phyloP scores from a whole-genome alignment of 2,797 vertebrate genomes.

The Cynopterus sphinx region DNA sequence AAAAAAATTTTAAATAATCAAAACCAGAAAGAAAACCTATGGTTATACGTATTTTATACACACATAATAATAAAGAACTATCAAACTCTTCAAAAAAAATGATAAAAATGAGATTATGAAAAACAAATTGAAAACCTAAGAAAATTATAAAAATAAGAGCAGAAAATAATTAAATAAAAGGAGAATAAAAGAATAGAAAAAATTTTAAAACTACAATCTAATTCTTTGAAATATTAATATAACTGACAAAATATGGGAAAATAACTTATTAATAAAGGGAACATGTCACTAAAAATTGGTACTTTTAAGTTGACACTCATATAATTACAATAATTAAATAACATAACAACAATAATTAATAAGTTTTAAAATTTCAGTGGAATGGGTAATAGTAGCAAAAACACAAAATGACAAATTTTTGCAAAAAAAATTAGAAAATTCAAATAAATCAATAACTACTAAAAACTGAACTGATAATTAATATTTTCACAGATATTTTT shows the following conservation, averaged over 20 bases:
- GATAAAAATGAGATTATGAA: not conserved
- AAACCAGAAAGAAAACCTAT: not conserved
- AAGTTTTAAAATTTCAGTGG: not conserved
- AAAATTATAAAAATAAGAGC: not conserved
- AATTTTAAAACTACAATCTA: not conserved
- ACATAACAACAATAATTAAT: not conserved
- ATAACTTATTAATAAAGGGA: not conserved
- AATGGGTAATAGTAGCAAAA: not conserved
- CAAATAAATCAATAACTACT: not conserved
- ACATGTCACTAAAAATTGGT: not conserved
- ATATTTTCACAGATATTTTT: not conserved
- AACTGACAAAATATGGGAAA: not conserved
- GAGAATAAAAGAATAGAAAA: not conserved
- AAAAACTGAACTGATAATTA: not conserved
- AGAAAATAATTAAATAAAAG: not conserved
- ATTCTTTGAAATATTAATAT: not conserved
- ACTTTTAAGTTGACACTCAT: not conserved
- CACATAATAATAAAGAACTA: not conserved
- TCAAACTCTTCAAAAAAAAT: not conserved
- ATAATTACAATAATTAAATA: not conserved
- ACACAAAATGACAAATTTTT: not conserved
- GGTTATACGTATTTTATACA: not conserved
- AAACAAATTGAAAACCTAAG: not conserved
- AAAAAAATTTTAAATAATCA: not conserved
- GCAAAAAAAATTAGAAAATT: not conserved